These are phyloP conservation scores for Aphelocoma coerulescens DNA, from an alignment of 2,113 vertebrate genomes.

Conservation along the genomic window DNA sequence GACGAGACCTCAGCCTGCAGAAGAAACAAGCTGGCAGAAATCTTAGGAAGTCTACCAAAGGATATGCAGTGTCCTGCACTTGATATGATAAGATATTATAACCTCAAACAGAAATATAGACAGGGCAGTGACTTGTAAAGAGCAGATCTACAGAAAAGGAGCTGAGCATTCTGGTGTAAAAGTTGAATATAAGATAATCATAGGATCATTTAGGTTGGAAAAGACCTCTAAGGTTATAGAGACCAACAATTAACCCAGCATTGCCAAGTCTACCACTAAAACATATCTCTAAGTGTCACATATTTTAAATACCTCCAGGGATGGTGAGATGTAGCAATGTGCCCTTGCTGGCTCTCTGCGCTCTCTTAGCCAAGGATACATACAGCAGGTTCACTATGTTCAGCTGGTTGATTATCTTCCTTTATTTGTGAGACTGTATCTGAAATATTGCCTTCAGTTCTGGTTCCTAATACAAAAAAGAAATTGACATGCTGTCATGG, in stretches of 20 bases:
- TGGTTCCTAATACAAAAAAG: background rate
- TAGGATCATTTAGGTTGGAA: background rate
- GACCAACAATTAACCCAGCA: background rate
- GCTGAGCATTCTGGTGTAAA: background rate
- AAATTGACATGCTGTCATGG: background rate
- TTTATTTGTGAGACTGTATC: background rate
- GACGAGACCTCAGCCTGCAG: background rate
- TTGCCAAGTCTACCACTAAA: background rate
- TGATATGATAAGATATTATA: background rate
- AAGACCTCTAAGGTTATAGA: background rate
- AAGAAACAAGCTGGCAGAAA: background rate
- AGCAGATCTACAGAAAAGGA: background rate
- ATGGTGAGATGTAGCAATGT: background rate
- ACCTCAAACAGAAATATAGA: background rate
- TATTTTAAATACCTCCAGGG: background rate
- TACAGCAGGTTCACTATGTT: background rate
- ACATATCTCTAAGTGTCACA: background rate
- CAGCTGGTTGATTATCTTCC: background rate
- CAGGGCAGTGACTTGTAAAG: background rate
- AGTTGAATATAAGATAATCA: background rate
- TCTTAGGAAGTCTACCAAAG: background rate
- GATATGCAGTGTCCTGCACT: background rate
- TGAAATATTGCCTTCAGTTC: background rate
- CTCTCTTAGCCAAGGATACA: background rate
- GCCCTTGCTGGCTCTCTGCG: background rate